phyloP scores from a whole-genome alignment of 30 jellyfish, hydroid and myxozoan species.

The Calvadosia cruxmelitensis region DNA sequence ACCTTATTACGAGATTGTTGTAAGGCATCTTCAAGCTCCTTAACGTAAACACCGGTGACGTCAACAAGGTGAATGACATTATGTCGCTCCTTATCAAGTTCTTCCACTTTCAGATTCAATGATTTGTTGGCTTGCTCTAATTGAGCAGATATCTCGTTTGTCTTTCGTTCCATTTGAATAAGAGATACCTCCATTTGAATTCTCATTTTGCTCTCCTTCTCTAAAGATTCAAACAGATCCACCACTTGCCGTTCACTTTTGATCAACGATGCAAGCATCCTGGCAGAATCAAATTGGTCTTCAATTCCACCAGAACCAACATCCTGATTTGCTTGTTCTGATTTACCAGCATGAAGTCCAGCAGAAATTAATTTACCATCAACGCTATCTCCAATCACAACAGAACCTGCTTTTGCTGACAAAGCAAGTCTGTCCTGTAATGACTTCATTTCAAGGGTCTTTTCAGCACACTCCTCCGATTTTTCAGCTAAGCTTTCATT shows the following conservation, averaged over 20 bases:
- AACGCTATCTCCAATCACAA: neutral
- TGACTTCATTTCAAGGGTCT: neutral
- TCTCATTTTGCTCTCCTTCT: neutral
- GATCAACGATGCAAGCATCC: neutral
- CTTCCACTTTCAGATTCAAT: slow-evolving; percentile 60
- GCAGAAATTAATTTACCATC: neutral
- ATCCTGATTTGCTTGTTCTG: neutral
- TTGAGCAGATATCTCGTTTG: neutral
- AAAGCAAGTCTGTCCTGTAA: neutral
- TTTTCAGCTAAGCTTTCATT: neutral
- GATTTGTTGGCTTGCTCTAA: slow-evolving; percentile 11
- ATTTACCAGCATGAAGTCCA: neutral
- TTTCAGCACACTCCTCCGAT: slow-evolving; percentile 4
- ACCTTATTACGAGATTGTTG: slow-evolving; percentile 32
- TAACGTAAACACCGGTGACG: slow-evolving; percentile 93
- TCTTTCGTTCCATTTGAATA: slow-evolving; percentile 2
- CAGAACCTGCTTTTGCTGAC: neutral
- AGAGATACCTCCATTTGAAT: neutral
- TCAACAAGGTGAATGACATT: slow-evolving; percentile 81
- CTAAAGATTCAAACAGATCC: neutral
- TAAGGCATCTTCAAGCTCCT: slow-evolving; percentile 66
- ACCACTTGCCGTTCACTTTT: neutral
- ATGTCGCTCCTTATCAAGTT: slow-evolving; percentile 76
- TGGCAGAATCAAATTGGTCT: neutral
- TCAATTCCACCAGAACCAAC: too few relatives aligned